Conservation (phyloP, 2,888 invertebrate species). For the Anthrax anthrax region DNA sequence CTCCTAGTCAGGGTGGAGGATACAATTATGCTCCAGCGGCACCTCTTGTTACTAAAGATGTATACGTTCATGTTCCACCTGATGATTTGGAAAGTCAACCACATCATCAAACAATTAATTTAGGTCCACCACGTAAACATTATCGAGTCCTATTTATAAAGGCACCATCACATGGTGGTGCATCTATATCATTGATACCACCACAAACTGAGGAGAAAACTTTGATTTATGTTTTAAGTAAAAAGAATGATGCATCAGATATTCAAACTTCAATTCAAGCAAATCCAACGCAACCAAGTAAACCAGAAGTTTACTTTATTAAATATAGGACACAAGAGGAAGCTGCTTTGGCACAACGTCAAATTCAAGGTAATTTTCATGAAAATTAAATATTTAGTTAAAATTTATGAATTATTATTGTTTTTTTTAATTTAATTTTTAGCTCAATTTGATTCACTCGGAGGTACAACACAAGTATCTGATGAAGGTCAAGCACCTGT, state of each 20-base stretch:
- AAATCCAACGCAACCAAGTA: slow-evolving; percentile 10
- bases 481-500: slow-evolving; percentile 31
- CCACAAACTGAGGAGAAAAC: slow-evolving; percentile 8
- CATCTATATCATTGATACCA: slow-evolving; percentile 7
- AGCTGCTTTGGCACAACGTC: slow-evolving; percentile 11
- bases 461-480: slow-evolving; percentile 29
- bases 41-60: slow-evolving; percentile 13
- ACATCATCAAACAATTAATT: slow-evolving; percentile 5
- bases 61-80: slow-evolving; percentile 15
- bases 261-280: slow-evolving; percentile 7
- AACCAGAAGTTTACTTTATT: slow-evolving; percentile 12
- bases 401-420: too few relatives aligned
- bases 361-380: slow-evolving; percentile 9
- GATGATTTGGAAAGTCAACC: slow-evolving; percentile 10
- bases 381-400: slow-evolving; percentile 15
- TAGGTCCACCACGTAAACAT: slow-evolving; percentile 8
- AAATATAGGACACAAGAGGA: slow-evolving; percentile 12
- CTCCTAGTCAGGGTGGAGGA: not conserved
- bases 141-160: slow-evolving; percentile 7
- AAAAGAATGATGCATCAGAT: slow-evolving; percentile 8
- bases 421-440: not conserved
- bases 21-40: not conserved
- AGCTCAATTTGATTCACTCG: slow-evolving; percentile 31
- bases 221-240: slow-evolving; percentile 8
- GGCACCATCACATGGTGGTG: slow-evolving; percentile 1